Base-by-base conservation (phyloP, 1,140 invertebrate species). In the Drosophila miranda region DNA sequence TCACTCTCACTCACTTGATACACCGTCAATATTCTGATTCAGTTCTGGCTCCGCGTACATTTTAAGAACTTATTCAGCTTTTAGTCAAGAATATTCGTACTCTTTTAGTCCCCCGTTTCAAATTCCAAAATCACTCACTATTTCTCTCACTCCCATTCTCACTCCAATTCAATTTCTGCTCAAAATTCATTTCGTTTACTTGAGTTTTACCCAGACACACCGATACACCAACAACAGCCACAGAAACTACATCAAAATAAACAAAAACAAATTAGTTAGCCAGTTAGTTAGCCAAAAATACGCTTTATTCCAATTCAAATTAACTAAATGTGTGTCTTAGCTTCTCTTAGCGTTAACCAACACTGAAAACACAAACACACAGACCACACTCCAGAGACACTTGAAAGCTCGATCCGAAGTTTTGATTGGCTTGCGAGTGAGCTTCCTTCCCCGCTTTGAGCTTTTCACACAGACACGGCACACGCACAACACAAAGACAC, bases 271-370 rank as follows among this genome's bases (percentile, higher is more conserved):
- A 68, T 69, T 69, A 69, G 66, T 69, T 69, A 68, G 66, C 63
- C 78, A 82, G 81, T 86, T 86, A 86, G 81, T 81, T 86, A 81
- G 73, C 52, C 63, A 56, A 74, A 69, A 82, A 3, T 38, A 78
- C 44, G 78, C 78, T 82, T 81, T 76, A 80, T 84, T 83, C 80
- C 74, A 72, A 71, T 72, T 72, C 69, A 62, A 84, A 75, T 82
- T 71, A 78, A 80, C 44, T 87, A 75, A 86, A 84, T 86, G 74
- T 86, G 81, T 86, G 79, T 86, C 48, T 76, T 86, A 86, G 82
- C 74, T 84, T 86, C 62, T 68, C 53, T 78, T 87, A 81, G 82
- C 57, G 64, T 86, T 86, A 63, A 67, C 57, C 48, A 81, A 77
- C 68, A 84, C 80, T 64, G 41, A 43, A 38, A 49, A 71, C 55